Evolutionary conservation across 2,888 invertebrate species (phyloP).

Genomic region (Aspidiotus rigidus): DNA sequence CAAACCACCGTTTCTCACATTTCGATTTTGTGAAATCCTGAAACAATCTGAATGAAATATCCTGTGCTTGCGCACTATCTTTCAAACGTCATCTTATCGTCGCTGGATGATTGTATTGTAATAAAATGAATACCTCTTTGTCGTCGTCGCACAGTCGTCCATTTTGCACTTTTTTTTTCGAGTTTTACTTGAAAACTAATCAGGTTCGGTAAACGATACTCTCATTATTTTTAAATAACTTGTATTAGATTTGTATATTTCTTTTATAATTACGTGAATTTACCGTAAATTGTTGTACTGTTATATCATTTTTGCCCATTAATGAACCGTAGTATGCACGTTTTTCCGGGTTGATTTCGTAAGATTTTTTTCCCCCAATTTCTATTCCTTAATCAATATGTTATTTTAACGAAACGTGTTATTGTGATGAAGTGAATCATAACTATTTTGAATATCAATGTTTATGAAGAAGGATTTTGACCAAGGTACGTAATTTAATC

Average conservation of each 20-base stretch:
- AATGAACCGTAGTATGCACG: constrained; percentile 33
- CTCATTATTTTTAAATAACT: constrained; percentile 25
- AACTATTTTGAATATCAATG: constrained; percentile 25
- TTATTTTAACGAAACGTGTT: constrained; percentile 26
- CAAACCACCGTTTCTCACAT: no score
- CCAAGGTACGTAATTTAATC: constrained; percentile 19
- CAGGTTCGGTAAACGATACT: constrained; percentile 27
- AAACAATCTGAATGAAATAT: constrained; percentile 17
- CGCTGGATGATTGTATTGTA: constrained; percentile 31
- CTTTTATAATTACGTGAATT: constrained; percentile 15
- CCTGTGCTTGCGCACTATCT: constrained; percentile 30
- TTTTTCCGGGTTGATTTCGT: constrained; percentile 34
- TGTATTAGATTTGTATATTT: constrained; percentile 26
- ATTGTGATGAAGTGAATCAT: constrained; percentile 24
- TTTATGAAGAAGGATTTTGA: constrained; percentile 33
- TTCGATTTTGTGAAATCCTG: neutral
- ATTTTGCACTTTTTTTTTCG: constrained; percentile 48
- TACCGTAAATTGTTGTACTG: constrained; percentile 20
- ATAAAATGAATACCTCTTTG: constrained; percentile 31
- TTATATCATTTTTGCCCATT: constrained; percentile 28
- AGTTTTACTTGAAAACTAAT: constrained; percentile 30
- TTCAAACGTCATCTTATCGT: constrained; percentile 34
- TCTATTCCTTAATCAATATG: constrained; percentile 26
- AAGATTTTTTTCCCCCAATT: constrained; percentile 22
- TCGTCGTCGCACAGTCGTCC: constrained; percentile 52